Conservation (phyloP, 2,113 vertebrate species). For the Pluvialis apricaria region DNA sequence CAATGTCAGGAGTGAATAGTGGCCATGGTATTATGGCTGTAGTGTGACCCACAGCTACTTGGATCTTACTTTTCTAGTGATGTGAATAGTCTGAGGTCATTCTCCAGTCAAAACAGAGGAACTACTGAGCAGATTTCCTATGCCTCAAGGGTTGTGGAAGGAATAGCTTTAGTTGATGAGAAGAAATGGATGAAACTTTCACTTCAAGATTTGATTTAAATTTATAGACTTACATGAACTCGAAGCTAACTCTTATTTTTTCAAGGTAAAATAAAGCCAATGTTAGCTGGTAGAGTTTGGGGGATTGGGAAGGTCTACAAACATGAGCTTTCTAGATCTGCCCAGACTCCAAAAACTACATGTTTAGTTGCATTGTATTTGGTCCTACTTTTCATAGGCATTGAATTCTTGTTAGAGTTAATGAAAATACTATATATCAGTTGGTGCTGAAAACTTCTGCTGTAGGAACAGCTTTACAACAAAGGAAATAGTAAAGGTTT, state of each 20-base stretch:
- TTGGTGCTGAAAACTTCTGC: background rate
- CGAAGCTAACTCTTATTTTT: background rate
- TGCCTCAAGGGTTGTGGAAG: background rate
- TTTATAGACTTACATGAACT: background rate
- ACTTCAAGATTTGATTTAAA: background rate
- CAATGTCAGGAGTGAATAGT: background rate
- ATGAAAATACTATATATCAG: background rate
- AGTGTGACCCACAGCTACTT: background rate
- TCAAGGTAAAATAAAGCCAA: background rate
- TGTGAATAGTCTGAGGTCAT: background rate
- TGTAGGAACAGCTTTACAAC: background rate
- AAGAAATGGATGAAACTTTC: background rate
- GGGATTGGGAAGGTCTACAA: background rate
- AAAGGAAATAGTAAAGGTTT: background rate
- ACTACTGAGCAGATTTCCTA: background rate
- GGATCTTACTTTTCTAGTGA: background rate
- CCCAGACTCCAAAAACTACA: background rate
- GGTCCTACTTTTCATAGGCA: background rate
- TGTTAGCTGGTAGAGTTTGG: background rate
- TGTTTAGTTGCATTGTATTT: background rate
- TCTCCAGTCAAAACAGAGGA: background rate
- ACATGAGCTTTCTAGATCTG: background rate
- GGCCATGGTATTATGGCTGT: background rate
- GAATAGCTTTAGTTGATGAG: background rate
- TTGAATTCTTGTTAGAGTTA: background rate